Evolutionary conservation across 2,113 vertebrate genomes (phyloP).

Genomic region (Chloebia gouldiae): DNA sequence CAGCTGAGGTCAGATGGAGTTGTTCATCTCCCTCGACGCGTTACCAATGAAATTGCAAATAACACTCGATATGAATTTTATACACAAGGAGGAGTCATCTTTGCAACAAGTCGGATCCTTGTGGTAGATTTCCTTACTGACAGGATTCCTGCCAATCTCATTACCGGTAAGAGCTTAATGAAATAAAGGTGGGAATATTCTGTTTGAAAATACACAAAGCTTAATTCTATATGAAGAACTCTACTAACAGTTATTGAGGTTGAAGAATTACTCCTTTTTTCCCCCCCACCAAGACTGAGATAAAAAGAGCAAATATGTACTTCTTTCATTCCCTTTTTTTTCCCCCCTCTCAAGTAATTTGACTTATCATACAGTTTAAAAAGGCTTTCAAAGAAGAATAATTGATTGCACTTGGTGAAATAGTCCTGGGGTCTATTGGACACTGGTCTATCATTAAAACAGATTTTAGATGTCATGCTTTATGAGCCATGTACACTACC

Average conservation of each 20-base stretch:
- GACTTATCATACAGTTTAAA: not conserved
- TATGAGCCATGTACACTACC: not conserved
- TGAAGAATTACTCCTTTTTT: not conserved
- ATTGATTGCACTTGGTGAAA: not conserved
- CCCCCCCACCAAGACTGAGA: not conserved
- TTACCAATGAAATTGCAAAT: slow-evolving; percentile 89
- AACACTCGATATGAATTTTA: slow-evolving; percentile 87
- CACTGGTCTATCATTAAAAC: not conserved
- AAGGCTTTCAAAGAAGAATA: not conserved
- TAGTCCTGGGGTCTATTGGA: not conserved
- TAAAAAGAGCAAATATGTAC: not conserved
- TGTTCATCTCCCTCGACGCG: slow-evolving; percentile 84
- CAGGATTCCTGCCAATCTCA: slow-evolving; percentile 90
- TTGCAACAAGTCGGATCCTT: slow-evolving; percentile 94
- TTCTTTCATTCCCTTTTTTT: not conserved
- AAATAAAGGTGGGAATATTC: not conserved
- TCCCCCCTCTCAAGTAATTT: not conserved
- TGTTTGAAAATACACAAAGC: not conserved
- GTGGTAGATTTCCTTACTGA: slow-evolving; percentile 96
- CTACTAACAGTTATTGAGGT: not conserved
- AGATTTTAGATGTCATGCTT: not conserved
- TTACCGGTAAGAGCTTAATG: slow-evolving; percentile 82
- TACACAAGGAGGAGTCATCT: slow-evolving; percentile 90
- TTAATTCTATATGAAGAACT: not conserved
- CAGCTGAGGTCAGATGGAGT: slow-evolving; percentile 87